Evolutionary conservation across 2,888 invertebrate species (phyloP), one percentile per base, ranked within the genome.

Genomic region (Folsomia manolachei): DNA sequence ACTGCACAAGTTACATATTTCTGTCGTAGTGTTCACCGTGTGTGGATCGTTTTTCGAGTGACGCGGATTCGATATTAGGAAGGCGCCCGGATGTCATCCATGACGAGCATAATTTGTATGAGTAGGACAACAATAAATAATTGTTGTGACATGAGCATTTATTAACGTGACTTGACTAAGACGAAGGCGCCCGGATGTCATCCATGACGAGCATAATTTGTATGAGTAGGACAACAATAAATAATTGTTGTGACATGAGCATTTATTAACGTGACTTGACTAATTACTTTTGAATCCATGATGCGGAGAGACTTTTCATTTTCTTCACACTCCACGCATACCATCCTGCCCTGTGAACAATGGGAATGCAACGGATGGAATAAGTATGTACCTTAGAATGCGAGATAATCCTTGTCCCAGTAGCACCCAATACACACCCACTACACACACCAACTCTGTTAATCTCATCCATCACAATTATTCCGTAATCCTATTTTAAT

Each of bases 201-300:
- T 39, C 39, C 39, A 39, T 39, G 39, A 39, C 39, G 39, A 39
- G 39, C 39, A 39, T 39, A 39, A 39, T 39, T 39, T 4, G 14
- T 9, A 39, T 4, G 39, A 14, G 39, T 39, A 39, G 11, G 56
- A 56, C 56, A n/a, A 56, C 4, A 4, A 19, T 56, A 56, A 56
- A 19, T 56, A 56, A 56, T 56, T 56, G 56, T 19, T 56, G 19
- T 56, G 56, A 56, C 56, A 56, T 56, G 56, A 56, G n/a, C 56
- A 56, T 56, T 56, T 56, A 56, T 14, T 56, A 56, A 56, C 56
- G 56, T 56, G 56, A 56, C 56, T 56, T 56, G 56, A 56, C 56
- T 56, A 56, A 56, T 56, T 56, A n/a, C 56, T 56, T 56, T 19
- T 14, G 19, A 56, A 56, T 19, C 21, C n/a, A 4, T 56, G 56